Evolutionary conservation across 2,113 vertebrate species (phyloP), one percentile per base, ranked within the genome.

Genomic region (Leptosomus discolor): DNA sequence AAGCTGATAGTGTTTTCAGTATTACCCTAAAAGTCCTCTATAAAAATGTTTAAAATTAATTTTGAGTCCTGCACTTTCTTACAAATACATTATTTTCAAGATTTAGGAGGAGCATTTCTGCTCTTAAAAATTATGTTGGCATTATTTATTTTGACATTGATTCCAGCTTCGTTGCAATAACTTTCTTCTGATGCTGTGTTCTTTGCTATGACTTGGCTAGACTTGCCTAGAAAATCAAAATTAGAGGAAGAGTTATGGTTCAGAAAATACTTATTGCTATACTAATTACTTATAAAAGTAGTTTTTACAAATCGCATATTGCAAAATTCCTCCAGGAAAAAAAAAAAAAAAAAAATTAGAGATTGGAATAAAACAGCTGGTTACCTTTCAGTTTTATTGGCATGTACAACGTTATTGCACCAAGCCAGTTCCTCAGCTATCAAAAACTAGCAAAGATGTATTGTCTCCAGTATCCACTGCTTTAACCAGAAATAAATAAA

Each of bases 321-420:
- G 80, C 88, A 95, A 89, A 95, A 91, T 68, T 94, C 79, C 79
- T 94, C 39, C 67, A 86, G 51, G 51, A 81, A 70, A 88, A 76
- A 74, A 43, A 76, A 63, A 56, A 50, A 46, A 9, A 50, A 50
- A 21, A 14, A 50, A 53, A 29, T 17, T 15, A 39, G 32, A 17
- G 9, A 24, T 43, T 93, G 64, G 78, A 92, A 63, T 77, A 81
- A 80, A 93, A 15, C 68, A 75, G 56, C 41, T 91, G 71, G 63
- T 93, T 91, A 90, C 88, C 91, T 95, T 92, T 94, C 83, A 58
- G 80, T 91, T 70, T 74, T 77, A 84, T 84, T 96, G 89, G 80
- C 71, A 30, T 37, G 22, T 36, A 22, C 26, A 45, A 11, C 4
- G 68, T 11, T 75, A 74, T 76, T 93, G 78, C 90, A 17, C 34